A percentile compares a stretch with the other conserved stretches of the same genome.
Evolutionary conservation across 2,888 invertebrate species (phyloP).

Genomic region (Idaea straminata): DNA sequence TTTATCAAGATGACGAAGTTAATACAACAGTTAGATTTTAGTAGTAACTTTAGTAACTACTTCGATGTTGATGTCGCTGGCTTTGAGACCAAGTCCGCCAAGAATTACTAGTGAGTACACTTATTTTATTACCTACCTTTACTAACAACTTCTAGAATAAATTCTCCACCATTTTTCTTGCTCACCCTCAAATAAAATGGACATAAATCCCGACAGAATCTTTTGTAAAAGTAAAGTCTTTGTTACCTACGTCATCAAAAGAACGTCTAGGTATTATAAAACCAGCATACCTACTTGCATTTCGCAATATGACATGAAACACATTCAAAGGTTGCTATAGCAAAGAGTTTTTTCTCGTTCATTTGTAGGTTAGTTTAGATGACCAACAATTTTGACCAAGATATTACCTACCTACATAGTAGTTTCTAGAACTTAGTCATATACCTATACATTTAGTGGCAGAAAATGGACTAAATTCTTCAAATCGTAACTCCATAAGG

Average conservation of each 20-base stretch:
- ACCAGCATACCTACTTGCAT: background rate
- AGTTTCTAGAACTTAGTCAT: background rate
- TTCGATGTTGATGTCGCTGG: constrained; percentile 56
- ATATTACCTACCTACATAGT: background rate
- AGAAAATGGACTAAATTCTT: no score
- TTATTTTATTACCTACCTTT: constrained; percentile 10
- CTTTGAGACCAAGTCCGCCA: constrained; percentile 49
- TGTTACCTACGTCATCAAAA: constrained; percentile 15
- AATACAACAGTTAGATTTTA: constrained; percentile 77
- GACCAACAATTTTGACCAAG: background rate
- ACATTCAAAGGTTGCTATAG: background rate
- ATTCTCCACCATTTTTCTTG: background rate
- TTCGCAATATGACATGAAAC: background rate
- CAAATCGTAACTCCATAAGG: no score
- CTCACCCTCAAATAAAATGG: background rate
- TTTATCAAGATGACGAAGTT: constrained; percentile 76
- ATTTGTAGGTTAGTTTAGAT: background rate
- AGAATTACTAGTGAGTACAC: constrained; percentile 59
- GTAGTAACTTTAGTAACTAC: constrained; percentile 78
- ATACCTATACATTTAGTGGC: no score
- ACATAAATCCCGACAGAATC: background rate
- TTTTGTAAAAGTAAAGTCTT: background rate
- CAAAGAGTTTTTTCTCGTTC: background rate
- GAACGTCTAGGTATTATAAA: background rate
- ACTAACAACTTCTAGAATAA: background rate